These are phyloP conservation scores for Dasypolia templi DNA, from an alignment of 2,888 invertebrate species.

Conservation along the genomic window DNA sequence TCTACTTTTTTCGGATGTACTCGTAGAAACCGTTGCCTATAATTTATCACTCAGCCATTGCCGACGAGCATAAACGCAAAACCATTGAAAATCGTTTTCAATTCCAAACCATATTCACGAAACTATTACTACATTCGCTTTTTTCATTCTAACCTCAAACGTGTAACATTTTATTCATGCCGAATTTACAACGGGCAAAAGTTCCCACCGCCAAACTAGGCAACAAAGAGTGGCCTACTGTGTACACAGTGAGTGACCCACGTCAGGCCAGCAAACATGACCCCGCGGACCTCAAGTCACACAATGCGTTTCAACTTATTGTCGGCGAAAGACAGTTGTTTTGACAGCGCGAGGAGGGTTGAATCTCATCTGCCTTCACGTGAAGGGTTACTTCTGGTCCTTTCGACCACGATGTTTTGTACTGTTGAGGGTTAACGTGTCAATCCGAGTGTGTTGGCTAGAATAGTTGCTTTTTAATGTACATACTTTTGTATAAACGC, in stretches of 20 bases:
- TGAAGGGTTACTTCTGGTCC: slow-evolving; percentile 52
- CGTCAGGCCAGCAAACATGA: slow-evolving; percentile 54
- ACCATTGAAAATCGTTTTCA: slow-evolving; percentile 3
- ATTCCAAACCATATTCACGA: slow-evolving; percentile 6
- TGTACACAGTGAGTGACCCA: slow-evolving; percentile 47
- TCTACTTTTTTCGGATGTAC: too few species aligned
- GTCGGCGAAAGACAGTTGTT: slow-evolving; percentile 48
- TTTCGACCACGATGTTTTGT: slow-evolving; percentile 52
- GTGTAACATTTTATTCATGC: slow-evolving; percentile 43
- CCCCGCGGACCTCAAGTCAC: slow-evolving; percentile 50
- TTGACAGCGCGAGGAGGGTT: slow-evolving; percentile 55
- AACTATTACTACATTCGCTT: not conserved
- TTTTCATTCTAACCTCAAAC: slow-evolving; percentile 20
- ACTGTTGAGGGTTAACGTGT: slow-evolving; percentile 49
- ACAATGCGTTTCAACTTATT: slow-evolving; percentile 52
- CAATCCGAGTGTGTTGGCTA: slow-evolving; percentile 43
- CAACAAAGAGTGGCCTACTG: slow-evolving; percentile 54
- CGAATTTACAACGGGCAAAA: slow-evolving; percentile 54
- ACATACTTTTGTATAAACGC: not conserved
- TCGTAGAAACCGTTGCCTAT: too few species aligned
- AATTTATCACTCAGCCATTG: not conserved
- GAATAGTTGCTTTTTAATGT: slow-evolving; percentile 39
- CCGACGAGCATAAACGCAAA: not conserved
- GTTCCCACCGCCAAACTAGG: slow-evolving; percentile 55
- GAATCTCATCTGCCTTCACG: slow-evolving; percentile 52